Evolutionary conservation across 2,113 vertebrate genomes (phyloP).

Genomic region (Mastomys coucha): DNA sequence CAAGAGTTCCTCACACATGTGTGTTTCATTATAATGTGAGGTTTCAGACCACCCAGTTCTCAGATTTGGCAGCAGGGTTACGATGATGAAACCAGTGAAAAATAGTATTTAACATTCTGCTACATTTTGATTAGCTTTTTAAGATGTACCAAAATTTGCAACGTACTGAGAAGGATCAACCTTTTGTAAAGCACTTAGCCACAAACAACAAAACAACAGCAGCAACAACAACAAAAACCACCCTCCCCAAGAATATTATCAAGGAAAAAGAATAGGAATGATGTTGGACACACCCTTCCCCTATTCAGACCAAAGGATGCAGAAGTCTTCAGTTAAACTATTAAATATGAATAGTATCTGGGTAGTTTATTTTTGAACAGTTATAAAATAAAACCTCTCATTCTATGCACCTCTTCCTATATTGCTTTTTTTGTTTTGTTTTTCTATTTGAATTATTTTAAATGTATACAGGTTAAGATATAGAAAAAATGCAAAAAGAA

Average conservation of each 20-base stretch:
- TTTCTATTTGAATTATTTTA: slow-evolving; percentile 46
- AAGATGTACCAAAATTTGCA: neutral
- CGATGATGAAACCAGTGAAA: neutral
- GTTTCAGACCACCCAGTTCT: neutral
- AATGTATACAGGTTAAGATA: neutral
- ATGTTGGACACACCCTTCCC: neutral
- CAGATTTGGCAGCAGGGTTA: neutral
- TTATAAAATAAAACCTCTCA: slow-evolving; percentile 20
- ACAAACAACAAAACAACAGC: neutral
- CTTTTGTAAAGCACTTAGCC: neutral
- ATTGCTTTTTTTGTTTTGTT: slow-evolving; percentile 12
- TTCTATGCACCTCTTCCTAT: neutral
- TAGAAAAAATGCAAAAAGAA: slow-evolving; percentile 6
- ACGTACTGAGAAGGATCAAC: neutral
- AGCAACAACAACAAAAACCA: too few species aligned
- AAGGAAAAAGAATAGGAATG: neutral
- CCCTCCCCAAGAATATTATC: neutral
- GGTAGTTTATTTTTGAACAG: neutral
- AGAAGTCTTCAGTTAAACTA: neutral
- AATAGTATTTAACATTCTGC: neutral
- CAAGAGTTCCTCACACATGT: slow-evolving; percentile 6
- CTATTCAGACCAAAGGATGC: neutral
- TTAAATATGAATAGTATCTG: neutral
- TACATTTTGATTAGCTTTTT: neutral
- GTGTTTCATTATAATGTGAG: neutral